Evolutionary conservation across 1,140 invertebrate genomes (phyloP).

Genomic region (Dendrolimus kikuchii): DNA sequence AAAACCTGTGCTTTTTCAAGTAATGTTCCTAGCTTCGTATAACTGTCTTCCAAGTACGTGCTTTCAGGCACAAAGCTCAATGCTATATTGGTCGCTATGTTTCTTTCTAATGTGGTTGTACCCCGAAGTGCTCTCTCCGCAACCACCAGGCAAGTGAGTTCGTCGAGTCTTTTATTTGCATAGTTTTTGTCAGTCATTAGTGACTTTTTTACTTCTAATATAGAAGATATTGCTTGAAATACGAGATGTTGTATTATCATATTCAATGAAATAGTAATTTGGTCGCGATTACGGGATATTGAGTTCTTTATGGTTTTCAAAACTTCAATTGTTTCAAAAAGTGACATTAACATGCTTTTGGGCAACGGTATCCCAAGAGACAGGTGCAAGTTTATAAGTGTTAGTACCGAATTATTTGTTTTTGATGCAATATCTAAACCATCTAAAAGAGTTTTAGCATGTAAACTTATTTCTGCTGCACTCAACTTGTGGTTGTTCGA

Average conservation of each 20-base stretch:
- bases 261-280: constrained; percentile 73
- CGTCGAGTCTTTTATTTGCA: constrained; percentile 62
- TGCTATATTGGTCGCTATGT: constrained; percentile 78
- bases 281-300: constrained; percentile 75
- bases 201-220: constrained; percentile 70
- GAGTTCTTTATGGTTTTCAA: constrained; percentile 84
- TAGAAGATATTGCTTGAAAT: constrained; percentile 75
- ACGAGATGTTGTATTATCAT: constrained; percentile 81
- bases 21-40: constrained; percentile 68
- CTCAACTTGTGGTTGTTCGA: constrained; percentile 70
- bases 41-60: constrained; percentile 70
- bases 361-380: constrained; percentile 83
- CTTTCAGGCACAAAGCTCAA: constrained; percentile 77
- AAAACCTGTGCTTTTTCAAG: constrained; percentile 78
- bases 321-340: constrained; percentile 88
- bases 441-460: constrained; percentile 76
- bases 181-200: constrained; percentile 67
- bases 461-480: constrained; percentile 76
- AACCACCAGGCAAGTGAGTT: constrained; percentile 81
- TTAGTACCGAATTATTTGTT: constrained; percentile 76
- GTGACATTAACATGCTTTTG: constrained; percentile 80
- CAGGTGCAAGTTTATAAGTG: constrained; percentile 88
- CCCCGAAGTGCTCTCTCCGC: constrained; percentile 82
- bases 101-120: constrained; percentile 77
- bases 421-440: constrained; percentile 77